Evolutionary conservation across 2,797 vertebrate genomes (phyloP).

Genomic region (Leucoraja ocellata): DNA sequence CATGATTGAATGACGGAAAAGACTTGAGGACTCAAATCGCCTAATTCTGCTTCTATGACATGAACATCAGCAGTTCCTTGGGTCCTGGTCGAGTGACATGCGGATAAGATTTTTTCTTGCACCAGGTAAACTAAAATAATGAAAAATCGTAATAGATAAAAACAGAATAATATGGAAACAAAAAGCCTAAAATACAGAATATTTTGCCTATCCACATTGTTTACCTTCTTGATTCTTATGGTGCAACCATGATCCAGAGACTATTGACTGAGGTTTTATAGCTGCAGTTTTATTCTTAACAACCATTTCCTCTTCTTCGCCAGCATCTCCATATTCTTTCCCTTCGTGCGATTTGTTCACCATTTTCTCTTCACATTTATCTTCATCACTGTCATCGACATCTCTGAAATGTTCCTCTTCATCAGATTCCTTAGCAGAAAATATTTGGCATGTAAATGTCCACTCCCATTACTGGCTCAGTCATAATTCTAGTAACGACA

Average conservation of each 20-base stretch:
- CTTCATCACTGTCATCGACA: slow-evolving; percentile 56
- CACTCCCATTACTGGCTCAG: neutral
- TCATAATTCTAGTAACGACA: no score
- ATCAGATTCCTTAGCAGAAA: slow-evolving; percentile 60
- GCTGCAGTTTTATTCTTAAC: slow-evolving; percentile 40
- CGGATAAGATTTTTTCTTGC: neutral
- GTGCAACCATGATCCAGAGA: slow-evolving; percentile 75
- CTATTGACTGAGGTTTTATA: slow-evolving; percentile 48
- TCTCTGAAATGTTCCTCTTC: slow-evolving; percentile 86
- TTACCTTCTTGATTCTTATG: slow-evolving; percentile 77
- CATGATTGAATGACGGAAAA: no score
- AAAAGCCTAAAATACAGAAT: neutral
- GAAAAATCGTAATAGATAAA: neutral
- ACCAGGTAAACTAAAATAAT: neutral
- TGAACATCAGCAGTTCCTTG: no score
- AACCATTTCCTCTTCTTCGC: slow-evolving; percentile 52
- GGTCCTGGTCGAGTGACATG: no score
- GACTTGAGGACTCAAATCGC: no score
- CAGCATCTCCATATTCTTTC: slow-evolving; percentile 62
- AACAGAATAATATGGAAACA: no score
- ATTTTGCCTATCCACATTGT: slow-evolving; percentile 21
- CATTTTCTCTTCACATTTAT: slow-evolving; percentile 38
- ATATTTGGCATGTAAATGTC: neutral
- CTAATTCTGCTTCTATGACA: no score
- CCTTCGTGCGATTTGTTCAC: neutral